Percentiles rank a stretch among this genome's conserved stretches.
These are phyloP conservation scores for Pogonocherus hispidulus DNA, from an alignment of 2,888 invertebrate species.

Conservation along the genomic window DNA sequence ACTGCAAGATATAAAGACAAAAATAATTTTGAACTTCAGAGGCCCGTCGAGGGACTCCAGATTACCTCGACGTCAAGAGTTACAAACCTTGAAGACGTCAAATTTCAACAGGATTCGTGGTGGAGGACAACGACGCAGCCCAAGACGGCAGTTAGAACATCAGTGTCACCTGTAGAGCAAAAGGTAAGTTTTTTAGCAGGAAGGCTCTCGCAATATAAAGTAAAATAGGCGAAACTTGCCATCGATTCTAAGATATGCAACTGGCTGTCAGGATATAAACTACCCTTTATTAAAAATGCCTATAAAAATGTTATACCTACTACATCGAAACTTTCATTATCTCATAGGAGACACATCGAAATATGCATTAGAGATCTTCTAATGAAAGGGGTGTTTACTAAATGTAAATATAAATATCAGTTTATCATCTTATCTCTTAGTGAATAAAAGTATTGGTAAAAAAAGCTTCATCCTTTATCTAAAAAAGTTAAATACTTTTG, in stretches of 20 bases:
- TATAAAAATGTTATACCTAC: neutral
- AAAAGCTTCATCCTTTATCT: constrained; percentile 47
- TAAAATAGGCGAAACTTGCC: neutral
- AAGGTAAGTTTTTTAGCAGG: neutral
- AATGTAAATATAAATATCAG: constrained; percentile 16
- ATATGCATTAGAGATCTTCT: neutral
- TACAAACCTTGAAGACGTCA: neutral
- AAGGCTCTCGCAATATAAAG: neutral
- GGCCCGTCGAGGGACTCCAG: neutral
- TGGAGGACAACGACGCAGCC: neutral
- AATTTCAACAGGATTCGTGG: neutral
- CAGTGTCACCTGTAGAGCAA: neutral
- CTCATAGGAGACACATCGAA: neutral
- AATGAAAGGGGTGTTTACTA: neutral
- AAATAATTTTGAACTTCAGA: constrained; percentile 8
- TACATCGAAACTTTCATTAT: neutral
- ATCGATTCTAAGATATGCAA: neutral
- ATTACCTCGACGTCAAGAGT: neutral
- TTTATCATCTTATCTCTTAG: constrained; percentile 28
- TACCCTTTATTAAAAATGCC: constrained; percentile 10
- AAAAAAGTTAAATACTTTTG: constrained; percentile 48
- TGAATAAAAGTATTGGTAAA: constrained; percentile 34
- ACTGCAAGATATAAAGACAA: neutral
- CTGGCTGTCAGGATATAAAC: constrained; percentile 8
- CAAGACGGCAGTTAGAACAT: neutral